Evolutionary conservation across 2,797 vertebrate species (phyloP), one percentile per base, ranked within the genome.

Genomic region (Eulemur coronatus): DNA sequence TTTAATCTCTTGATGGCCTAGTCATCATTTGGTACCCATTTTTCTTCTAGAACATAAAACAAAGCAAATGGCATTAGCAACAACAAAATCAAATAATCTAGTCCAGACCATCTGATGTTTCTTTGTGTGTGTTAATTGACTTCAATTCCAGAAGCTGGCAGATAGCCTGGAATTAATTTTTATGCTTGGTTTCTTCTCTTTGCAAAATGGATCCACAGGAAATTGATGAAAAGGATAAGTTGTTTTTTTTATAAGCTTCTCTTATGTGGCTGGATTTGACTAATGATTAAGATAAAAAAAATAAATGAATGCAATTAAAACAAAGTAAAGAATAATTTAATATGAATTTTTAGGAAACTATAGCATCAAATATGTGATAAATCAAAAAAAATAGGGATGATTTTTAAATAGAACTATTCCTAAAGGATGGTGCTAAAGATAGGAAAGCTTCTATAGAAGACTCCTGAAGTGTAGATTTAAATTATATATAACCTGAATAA

Each of bases 231-330:
- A 9, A 84, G 4, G 33, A 5, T 35, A 84, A 57, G n/a, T 20
- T 81, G 35, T 24, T 88, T 93, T 59, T 70, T 93, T 59, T 70
- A 91, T 72, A 78, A 41, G 7, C 28, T 75, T 88, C 11, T 87
- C 10, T 24, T 69, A 46, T 43, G 30, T 76, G 59, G 43, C 4
- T 18, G 76, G 33, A 75, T 69, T 70, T 52, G 20, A 59, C 30
- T 72, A 84, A 65, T 80, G 33, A 91, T 57, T 65, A 33, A 87
- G 38, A 80, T 52, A 73, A 57, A 95, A 95, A 92, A 93, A 90
- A 57, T 24, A 78, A 57, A 80, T 35, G 2, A 52, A 86, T n/a
- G 4, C 41, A 12, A 79, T 76, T 75, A 55, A 96, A 82, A 57
- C 15, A 78, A 96, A 69, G 85, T 11, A 76, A 96, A 70, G 78